phyloP scores from a whole-genome alignment of 2,797 vertebrate species.

The Danio choprae region DNA sequence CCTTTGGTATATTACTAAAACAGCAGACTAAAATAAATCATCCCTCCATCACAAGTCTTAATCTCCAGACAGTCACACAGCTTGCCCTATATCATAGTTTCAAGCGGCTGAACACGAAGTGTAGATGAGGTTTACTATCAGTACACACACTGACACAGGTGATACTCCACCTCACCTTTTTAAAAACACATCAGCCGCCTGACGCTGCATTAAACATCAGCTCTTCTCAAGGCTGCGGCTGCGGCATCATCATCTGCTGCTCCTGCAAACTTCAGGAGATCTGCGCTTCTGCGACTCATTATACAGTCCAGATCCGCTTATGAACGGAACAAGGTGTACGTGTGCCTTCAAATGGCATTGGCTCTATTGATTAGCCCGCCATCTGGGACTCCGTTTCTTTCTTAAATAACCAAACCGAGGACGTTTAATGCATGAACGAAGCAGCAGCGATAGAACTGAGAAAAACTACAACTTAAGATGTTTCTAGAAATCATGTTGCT shows the following conservation, averaged over 20 bases:
- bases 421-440: conserved; percentile 41
- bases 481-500: conserved; percentile 6
- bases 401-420: conserved; percentile 34
- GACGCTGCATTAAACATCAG: conserved; percentile 47
- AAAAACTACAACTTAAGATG: neutral
- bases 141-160: neutral
- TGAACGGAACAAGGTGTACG: conserved; percentile 42
- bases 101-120: neutral
- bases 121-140: neutral
- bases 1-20: neutral
- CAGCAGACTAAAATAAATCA: neutral
- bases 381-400: conserved; percentile 56
- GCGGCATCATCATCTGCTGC: neutral
- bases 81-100: neutral
- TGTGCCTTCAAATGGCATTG: conserved; percentile 53
- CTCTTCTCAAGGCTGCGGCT: conserved; percentile 38
- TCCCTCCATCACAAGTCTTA: neutral
- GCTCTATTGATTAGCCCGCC: conserved; percentile 54
- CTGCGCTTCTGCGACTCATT: conserved; percentile 22
- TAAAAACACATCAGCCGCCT: conserved; percentile 24
- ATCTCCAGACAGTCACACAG: neutral
- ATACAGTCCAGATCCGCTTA: conserved; percentile 41
- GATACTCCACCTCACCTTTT: conserved; percentile 12
- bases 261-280: neutral
- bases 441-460: neutral